Evolutionary conservation across 1,140 invertebrate species (phyloP).

Genomic region (Agraylea sexmaculata): DNA sequence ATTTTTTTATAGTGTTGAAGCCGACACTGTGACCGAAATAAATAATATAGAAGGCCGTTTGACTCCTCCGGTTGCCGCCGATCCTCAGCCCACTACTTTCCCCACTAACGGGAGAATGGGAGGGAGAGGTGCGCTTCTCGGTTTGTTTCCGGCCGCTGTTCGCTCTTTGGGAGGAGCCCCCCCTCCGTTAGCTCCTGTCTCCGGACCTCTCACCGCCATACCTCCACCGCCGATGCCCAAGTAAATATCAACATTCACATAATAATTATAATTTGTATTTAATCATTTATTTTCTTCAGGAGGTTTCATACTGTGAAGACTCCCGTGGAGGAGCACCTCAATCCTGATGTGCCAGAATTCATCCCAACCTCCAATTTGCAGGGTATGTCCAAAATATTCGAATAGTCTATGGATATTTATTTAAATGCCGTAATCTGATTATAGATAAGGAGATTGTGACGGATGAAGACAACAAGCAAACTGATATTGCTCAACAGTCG

Average conservation of each 20-base stretch:
- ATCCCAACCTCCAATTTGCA: slow-evolving; percentile 47
- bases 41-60: too few species aligned
- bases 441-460: background rate
- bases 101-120: too few species aligned
- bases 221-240: slow-evolving; percentile 55
- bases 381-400: slow-evolving; percentile 4
- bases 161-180: slow-evolving; percentile 17
- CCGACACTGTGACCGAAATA: too few species aligned
- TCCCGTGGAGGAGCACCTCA: slow-evolving; percentile 45
- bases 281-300: slow-evolving; percentile 19
- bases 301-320: slow-evolving; percentile 28
- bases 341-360: slow-evolving; percentile 80
- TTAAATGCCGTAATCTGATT: background rate
- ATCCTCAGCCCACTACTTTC: slow-evolving; percentile 1
- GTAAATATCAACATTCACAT: slow-evolving; percentile 16
- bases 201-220: slow-evolving; percentile 46
- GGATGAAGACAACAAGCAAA: background rate
- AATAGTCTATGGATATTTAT: slow-evolving; percentile 2
- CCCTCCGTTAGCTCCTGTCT: slow-evolving; percentile 37
- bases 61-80: slow-evolving; percentile 6
- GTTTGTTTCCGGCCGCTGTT: slow-evolving; percentile 16
- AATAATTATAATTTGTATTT: background rate
- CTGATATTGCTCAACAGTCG: background rate
- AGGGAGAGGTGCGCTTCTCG: slow-evolving; percentile 13
- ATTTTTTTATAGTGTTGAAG: background rate